These are phyloP conservation scores for Lasaia peninsularis DNA, from an alignment of 1,140 invertebrate species.

Conservation along the genomic window DNA sequence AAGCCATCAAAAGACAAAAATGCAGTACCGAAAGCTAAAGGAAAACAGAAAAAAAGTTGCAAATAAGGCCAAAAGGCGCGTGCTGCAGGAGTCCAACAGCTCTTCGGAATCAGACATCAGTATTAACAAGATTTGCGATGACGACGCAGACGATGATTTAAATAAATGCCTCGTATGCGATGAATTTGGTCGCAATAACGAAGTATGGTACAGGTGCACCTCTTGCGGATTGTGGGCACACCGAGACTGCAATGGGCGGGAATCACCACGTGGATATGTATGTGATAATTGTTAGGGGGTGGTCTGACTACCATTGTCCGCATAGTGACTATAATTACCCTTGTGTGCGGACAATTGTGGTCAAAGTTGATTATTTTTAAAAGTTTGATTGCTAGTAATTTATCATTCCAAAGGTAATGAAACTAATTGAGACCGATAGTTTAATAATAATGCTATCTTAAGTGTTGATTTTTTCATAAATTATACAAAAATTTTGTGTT, in stretches of 20 bases:
- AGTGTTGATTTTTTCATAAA: conserved; percentile 16
- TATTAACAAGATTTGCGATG: conserved; percentile 11
- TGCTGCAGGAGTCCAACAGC: conserved; percentile 9
- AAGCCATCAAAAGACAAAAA: conserved; percentile 13
- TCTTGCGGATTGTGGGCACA: conserved; percentile 29
- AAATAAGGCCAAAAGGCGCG: conserved; percentile 12
- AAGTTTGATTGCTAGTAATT: conserved; percentile 21
- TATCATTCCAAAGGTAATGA: conserved; percentile 25
- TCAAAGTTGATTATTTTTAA: conserved; percentile 24
- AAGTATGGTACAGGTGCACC: conserved; percentile 27
- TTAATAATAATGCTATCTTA: conserved; percentile 16
- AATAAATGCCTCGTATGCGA: conserved; percentile 24
- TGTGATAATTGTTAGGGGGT: conserved; percentile 25
- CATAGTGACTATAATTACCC: conserved; percentile 26
- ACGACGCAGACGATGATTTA: conserved; percentile 20
- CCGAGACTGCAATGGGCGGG: conserved; percentile 20
- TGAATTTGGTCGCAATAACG: conserved; percentile 29
- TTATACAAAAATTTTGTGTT: conserved; percentile 20
- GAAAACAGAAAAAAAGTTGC: conserved; percentile 13
- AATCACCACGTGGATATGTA: conserved; percentile 24
- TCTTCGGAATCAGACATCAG: conserved; percentile 22
- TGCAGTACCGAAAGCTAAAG: conserved; percentile 10
- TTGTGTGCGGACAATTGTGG: conserved; percentile 21
- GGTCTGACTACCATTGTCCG: conserved; percentile 20
- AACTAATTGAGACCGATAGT: conserved; percentile 21